These are phyloP conservation scores for Ormyrus pomaceus DNA, from an alignment of 2,888 invertebrate genomes.

Conservation along the genomic window DNA sequence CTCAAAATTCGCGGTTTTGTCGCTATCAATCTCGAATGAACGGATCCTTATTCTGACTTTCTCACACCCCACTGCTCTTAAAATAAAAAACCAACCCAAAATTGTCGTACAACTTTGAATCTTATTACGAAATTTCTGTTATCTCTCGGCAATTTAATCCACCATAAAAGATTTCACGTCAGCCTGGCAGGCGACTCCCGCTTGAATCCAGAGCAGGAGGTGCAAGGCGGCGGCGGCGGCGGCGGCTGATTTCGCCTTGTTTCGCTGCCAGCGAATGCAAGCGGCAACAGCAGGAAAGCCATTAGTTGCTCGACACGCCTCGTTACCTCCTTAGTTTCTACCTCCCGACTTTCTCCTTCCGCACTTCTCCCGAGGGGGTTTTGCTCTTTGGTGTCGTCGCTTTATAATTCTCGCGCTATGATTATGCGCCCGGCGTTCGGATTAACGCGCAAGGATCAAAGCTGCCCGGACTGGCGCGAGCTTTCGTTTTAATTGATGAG, in stretches of 20 bases:
- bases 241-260: conserved; percentile 10
- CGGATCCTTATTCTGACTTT: too few relatives aligned
- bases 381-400: neutral
- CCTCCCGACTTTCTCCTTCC: too few relatives aligned
- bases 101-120: too few relatives aligned
- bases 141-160: too few relatives aligned
- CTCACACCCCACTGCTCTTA: too few relatives aligned
- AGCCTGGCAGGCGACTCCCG: too few relatives aligned
- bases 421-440: neutral
- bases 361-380: too few relatives aligned
- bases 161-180: too few relatives aligned
- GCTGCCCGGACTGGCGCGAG: neutral
- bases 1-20: too few relatives aligned
- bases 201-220: neutral
- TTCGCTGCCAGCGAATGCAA: conserved; percentile 8
- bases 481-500: conserved; percentile 20
- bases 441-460: conserved; percentile 5
- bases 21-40: too few relatives aligned
- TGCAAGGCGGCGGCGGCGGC: neutral
- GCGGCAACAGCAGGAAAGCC: conserved; percentile 27
- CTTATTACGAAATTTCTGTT: too few relatives aligned
- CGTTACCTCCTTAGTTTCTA: conserved; percentile 43
- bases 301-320: conserved; percentile 50
- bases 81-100: too few relatives aligned
- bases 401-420: conserved; percentile 19